These are phyloP conservation scores for Periophthalmodon schlosseri DNA, from an alignment of 2,113 vertebrate species.

Conservation along the genomic window DNA sequence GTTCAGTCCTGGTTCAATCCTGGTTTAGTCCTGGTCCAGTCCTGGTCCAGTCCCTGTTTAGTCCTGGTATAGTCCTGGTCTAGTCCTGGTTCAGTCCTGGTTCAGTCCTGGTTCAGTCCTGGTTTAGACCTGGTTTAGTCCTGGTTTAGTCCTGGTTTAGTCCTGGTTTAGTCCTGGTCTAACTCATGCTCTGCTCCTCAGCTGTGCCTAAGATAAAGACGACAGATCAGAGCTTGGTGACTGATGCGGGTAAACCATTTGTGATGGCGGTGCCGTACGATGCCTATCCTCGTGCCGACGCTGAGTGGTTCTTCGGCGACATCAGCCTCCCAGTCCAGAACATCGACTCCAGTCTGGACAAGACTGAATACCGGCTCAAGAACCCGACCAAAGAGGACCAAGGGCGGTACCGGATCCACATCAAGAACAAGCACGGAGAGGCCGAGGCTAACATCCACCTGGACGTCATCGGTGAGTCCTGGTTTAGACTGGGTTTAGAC, in stretches of 20 bases:
- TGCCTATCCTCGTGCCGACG: slow-evolving; percentile 93
- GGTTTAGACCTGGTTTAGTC: neutral
- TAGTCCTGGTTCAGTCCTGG: neutral
- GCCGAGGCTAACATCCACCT: slow-evolving; percentile 92
- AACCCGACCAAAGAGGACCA: slow-evolving; percentile 87
- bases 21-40: neutral
- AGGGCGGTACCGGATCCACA: slow-evolving; percentile 87
- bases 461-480: slow-evolving; percentile 90
- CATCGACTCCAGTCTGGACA: slow-evolving; percentile 87
- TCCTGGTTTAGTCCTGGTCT: neutral
- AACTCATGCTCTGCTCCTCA: slow-evolving; percentile 45
- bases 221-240: slow-evolving; percentile 91
- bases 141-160: neutral
- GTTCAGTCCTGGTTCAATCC: neutral
- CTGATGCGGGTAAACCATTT: slow-evolving; percentile 92
- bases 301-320: slow-evolving; percentile 88
- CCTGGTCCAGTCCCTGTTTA: neutral
- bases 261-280: slow-evolving; percentile 91
- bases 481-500: neutral
- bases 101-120: neutral
- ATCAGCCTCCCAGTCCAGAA: slow-evolving; percentile 85
- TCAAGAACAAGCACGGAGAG: slow-evolving; percentile 94
- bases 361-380: slow-evolving; percentile 87
- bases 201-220: slow-evolving; percentile 94
- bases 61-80: neutral